Conservation (phyloP, 2,113 vertebrate genomes). For the Bostrychus sinensis region DNA sequence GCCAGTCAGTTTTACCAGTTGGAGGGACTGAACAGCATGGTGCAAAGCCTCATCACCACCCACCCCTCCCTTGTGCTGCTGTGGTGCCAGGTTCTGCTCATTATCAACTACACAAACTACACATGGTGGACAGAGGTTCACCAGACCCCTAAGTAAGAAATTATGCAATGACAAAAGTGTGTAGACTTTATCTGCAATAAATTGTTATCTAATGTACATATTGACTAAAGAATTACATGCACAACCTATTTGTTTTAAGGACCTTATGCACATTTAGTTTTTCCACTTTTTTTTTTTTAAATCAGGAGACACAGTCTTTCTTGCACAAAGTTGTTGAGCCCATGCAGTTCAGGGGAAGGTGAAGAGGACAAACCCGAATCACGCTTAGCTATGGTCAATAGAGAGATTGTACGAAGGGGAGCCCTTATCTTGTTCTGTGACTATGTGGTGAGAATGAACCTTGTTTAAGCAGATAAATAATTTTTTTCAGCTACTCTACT, state of each 20-base stretch:
- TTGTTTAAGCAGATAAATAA: no score
- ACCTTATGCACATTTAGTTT: background rate
- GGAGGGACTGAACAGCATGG: conserved; percentile 85
- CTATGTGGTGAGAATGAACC: conserved; percentile 87
- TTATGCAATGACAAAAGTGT: background rate
- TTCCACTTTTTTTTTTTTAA: conserved; percentile 15
- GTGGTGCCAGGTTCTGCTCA: conserved; percentile 97
- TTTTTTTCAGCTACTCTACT: no score
- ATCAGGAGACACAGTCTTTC: conserved; percentile 94
- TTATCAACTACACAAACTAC: conserved; percentile 96
- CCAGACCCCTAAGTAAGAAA: conserved; percentile 89
- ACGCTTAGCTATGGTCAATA: conserved; percentile 87
- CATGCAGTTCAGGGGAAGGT: conserved; percentile 82
- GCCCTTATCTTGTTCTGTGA: conserved; percentile 97
- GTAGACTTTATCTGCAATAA: background rate
- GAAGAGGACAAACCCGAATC: conserved; percentile 78
- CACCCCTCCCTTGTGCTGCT: conserved; percentile 96
- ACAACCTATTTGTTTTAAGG: no score
- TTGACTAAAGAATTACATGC: no score
- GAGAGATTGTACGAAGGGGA: conserved; percentile 92
- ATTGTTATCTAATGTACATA: no score
- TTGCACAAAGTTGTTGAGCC: conserved; percentile 89
- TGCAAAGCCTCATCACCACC: conserved; percentile 90
- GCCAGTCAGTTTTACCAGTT: conserved; percentile 86
- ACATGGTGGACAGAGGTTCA: conserved; percentile 97